These are phyloP conservation scores for Erethizon dorsatum DNA, from an alignment of 2,797 vertebrate species.

Conservation along the genomic window DNA sequence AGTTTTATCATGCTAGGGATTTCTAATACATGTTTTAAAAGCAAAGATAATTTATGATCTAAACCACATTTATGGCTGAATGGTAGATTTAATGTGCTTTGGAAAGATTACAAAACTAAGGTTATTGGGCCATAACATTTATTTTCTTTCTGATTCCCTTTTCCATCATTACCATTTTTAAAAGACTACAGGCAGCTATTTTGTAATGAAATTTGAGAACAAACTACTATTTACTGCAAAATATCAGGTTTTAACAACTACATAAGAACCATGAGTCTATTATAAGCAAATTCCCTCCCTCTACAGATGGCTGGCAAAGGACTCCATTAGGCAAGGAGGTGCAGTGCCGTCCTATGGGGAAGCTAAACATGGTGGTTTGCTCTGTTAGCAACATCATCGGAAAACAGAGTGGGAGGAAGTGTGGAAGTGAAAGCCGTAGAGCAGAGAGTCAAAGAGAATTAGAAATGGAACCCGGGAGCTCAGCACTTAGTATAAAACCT, in stretches of 20 bases:
- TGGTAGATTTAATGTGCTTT: constrained; percentile 25
- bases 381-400: background rate
- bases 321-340: background rate
- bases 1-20: background rate
- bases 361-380: background rate
- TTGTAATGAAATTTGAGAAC: constrained; percentile 39
- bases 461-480: background rate
- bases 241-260: constrained; percentile 6
- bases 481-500: background rate
- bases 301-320: background rate
- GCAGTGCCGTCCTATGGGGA: background rate
- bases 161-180: constrained; percentile 47
- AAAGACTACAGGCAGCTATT: background rate
- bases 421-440: background rate
- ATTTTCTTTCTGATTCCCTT: constrained; percentile 26
- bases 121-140: background rate
- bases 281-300: background rate
- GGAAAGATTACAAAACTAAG: constrained; percentile 12
- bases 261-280: background rate
- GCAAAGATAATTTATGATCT: constrained; percentile 24
- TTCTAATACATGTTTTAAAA: background rate
- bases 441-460: background rate
- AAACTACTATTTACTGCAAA: constrained; percentile 12
- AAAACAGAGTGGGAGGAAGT: background rate
- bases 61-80: background rate